A percentile compares a stretch with the other conserved stretches of the same genome.
phyloP scores from a whole-genome alignment of 2,113 vertebrate species.

The Genyomyrus donnyi region DNA sequence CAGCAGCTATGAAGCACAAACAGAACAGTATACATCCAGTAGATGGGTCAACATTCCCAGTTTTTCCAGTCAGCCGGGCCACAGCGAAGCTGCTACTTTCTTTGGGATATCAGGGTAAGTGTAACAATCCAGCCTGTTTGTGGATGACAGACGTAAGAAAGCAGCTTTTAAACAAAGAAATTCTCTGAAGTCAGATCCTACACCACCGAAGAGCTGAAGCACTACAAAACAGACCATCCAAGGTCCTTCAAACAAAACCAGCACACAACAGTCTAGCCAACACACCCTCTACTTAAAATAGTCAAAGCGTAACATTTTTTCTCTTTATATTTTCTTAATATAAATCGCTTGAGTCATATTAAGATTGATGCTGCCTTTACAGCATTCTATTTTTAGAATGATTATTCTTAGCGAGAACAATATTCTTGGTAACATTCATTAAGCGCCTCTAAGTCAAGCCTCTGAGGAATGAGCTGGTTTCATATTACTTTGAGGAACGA shows the following conservation, averaged over 20 bases:
- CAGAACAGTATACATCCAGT: background rate
- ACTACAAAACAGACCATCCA: background rate
- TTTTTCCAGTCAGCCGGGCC: background rate
- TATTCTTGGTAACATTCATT: background rate
- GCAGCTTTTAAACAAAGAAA: background rate
- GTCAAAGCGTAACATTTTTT: slow-evolving; percentile 1
- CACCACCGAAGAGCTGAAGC: background rate
- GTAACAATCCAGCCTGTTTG: background rate
- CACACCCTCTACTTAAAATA: background rate
- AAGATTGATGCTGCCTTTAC: slow-evolving; percentile 3
- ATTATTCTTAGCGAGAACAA: slow-evolving; percentile 31
- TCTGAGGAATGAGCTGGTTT: slow-evolving; percentile 7
- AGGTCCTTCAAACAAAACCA: background rate
- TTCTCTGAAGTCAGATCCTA: background rate
- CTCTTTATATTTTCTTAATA: slow-evolving; percentile 26
- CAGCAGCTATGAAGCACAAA: background rate
- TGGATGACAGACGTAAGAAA: background rate
- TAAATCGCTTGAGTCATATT: slow-evolving; percentile 17
- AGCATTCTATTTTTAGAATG: background rate
- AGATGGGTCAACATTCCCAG: background rate
- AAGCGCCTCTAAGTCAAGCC: background rate
- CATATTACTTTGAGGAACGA: slow-evolving; percentile 4
- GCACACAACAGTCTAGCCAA: background rate
- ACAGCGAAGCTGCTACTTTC: background rate
- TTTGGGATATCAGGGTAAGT: background rate